phyloP scores from a whole-genome alignment of 2,797 vertebrate genomes.

The Ctenopoma multispine region DNA sequence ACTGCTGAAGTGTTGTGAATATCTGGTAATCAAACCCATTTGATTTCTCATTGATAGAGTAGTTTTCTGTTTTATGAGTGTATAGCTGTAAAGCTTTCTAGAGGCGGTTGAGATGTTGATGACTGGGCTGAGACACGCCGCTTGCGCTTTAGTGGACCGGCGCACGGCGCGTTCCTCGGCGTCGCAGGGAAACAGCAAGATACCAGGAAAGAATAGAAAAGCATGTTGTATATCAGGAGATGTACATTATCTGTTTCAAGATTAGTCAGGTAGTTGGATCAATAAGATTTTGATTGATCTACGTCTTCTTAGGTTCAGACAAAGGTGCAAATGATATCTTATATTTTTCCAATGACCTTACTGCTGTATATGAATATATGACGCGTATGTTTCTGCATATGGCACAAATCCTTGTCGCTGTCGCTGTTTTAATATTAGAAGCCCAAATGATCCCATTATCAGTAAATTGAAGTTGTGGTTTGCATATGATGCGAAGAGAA shows the following conservation, averaged over 20 bases:
- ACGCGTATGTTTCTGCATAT: too few species aligned
- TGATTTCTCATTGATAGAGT: constrained; percentile 70
- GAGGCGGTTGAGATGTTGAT: background rate
- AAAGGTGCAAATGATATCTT: too few species aligned
- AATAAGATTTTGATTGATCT: background rate
- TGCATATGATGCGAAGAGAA: background rate
- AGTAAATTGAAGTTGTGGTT: background rate
- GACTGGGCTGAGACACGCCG: background rate
- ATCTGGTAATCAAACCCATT: constrained; percentile 88
- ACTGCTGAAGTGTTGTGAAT: constrained; percentile 89
- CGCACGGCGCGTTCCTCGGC: background rate
- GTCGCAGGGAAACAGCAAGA: background rate
- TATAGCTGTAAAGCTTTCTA: too few species aligned
- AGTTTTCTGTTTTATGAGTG: constrained; percentile 3
- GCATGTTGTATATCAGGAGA: too few species aligned
- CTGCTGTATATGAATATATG: background rate
- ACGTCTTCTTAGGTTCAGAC: background rate
- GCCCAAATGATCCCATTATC: background rate
- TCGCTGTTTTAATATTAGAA: too few species aligned
- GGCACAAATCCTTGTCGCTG: too few species aligned
- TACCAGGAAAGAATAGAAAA: background rate
- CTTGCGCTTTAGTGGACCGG: background rate
- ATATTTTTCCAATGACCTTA: background rate
- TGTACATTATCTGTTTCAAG: too few species aligned
- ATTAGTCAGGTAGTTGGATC: too few species aligned